Evolutionary conservation across 2,888 invertebrate genomes (phyloP), one percentile per base, ranked within the genome.

Genomic region (Myopa testacea): DNA sequence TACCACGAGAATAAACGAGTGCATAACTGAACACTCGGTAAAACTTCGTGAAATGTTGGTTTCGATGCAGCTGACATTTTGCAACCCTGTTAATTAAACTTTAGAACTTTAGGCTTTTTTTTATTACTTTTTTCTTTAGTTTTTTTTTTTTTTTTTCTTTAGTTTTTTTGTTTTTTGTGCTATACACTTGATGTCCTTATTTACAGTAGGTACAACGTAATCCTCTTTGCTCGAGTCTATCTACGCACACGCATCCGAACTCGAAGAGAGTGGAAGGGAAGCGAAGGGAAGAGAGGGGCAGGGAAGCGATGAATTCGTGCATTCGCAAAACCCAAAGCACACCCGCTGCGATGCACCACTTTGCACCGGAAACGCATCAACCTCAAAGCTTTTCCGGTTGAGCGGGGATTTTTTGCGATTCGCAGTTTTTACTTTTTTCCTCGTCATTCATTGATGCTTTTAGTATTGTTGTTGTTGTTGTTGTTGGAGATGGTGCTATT

Each of bases 361-460:
- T 73, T 40, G 40, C 45, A 62, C 73, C 73, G 73, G 73, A 73
- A 73, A 34, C 45, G 63, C 63, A 37, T 73, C 63, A 63, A 63
- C 73, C 63, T 73, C 45, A 63, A 73, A 63, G 60, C 19, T 5
- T 5, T 62, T 72, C 40, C 55, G 60, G 40, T 63, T 62, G 73
- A 63, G 62, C 73, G 5, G 63, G 38, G 63, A 73, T 63, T 73
- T 40, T 72, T 38, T 72, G n/a, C 72, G 60, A 60, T 69, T 70
- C 55, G n/a, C n/a, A 10, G 26, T 19, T 12, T 62, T 34, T 73
- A 34, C 26, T 19, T 37, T 70, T 26, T n/a, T 70, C 14, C 3
- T 70, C 50, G 16, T 55, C 55, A 50, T 52, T 70, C 50, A 50
- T 71, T 58, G 14, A 50, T 34, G 16, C n/a, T 55, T 71, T 52